These are phyloP conservation scores for Coecobrya sp. DNA, from an alignment of 2,888 invertebrate species.

Conservation along the genomic window DNA sequence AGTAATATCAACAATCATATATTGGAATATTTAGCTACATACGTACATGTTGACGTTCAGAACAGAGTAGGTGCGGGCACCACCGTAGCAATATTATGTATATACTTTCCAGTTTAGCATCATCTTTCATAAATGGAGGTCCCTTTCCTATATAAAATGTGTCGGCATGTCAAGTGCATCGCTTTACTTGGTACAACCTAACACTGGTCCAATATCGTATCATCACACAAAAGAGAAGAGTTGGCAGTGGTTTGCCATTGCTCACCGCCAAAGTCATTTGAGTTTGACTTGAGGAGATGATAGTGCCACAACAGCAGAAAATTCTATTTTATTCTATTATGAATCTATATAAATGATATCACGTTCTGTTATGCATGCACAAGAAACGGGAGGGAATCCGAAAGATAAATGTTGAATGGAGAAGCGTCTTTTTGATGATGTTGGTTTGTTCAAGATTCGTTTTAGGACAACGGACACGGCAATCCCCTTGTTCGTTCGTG, in stretches of 20 bases:
- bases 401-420: conserved; percentile 46
- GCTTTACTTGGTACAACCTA: conserved; percentile 28
- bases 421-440: conserved; percentile 57
- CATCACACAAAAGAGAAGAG: conserved; percentile 45
- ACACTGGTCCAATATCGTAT: background rate
- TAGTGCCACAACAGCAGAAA: conserved; percentile 15
- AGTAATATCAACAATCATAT: too few species aligned
- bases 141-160: too few species aligned
- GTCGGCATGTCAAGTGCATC: conserved; percentile 59
- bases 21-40: too few species aligned
- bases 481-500: conserved; percentile 25
- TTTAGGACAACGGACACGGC: conserved; percentile 56
- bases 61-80: too few species aligned
- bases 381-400: conserved; percentile 5
- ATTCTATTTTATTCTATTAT: conserved; percentile 61
- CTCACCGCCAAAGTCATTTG: conserved; percentile 66
- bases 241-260: conserved; percentile 70
- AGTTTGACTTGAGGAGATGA: conserved; percentile 53
- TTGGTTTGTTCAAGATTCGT: conserved; percentile 54
- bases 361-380: conserved; percentile 55
- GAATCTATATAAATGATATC: conserved; percentile 39
- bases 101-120: too few species aligned
- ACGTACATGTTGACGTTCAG: too few species aligned
- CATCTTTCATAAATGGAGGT: too few species aligned
- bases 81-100: too few species aligned